These are phyloP conservation scores for Oncorhynchus nerka DNA, from an alignment of 2,113 vertebrate species.

Conservation along the genomic window DNA sequence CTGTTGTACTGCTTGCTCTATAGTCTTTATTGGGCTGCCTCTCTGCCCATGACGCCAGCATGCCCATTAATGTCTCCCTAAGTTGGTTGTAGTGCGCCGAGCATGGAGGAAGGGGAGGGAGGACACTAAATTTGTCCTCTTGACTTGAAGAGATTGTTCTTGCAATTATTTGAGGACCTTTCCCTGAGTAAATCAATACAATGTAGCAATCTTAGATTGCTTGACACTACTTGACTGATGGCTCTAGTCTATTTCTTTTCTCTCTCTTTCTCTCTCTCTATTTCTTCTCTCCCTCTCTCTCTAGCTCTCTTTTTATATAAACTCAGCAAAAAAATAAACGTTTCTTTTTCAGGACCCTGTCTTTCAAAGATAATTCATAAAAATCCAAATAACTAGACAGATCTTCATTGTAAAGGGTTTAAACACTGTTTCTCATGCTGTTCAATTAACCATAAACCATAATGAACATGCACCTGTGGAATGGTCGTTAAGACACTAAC, in stretches of 20 bases:
- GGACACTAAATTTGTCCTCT: slow-evolving; percentile 55
- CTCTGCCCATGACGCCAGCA: slow-evolving; percentile 1
- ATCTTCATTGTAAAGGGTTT: no score
- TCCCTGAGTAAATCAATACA: slow-evolving; percentile 59
- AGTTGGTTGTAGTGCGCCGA: not conserved
- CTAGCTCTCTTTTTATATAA: no score
- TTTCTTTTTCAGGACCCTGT: no score
- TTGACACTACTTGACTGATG: slow-evolving; percentile 43
- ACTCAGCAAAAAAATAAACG: no score
- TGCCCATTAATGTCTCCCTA: not conserved
- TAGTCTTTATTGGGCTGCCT: not conserved
- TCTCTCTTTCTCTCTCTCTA: not conserved
- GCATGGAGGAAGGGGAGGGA: slow-evolving; percentile 27
- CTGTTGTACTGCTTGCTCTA: not conserved
- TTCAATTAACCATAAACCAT: no score
- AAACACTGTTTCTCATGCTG: no score
- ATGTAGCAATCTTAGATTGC: slow-evolving; percentile 51
- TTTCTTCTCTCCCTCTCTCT: not conserved
- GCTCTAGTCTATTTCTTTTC: not conserved
- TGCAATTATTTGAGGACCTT: slow-evolving; percentile 58
- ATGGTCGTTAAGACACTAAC: no score
- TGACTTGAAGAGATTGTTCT: slow-evolving; percentile 62
- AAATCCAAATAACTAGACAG: no score
- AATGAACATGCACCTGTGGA: no score
- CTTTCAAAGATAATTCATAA: no score